Conservation (phyloP, 2,888 invertebrate species). For the Apoda limacodes region DNA sequence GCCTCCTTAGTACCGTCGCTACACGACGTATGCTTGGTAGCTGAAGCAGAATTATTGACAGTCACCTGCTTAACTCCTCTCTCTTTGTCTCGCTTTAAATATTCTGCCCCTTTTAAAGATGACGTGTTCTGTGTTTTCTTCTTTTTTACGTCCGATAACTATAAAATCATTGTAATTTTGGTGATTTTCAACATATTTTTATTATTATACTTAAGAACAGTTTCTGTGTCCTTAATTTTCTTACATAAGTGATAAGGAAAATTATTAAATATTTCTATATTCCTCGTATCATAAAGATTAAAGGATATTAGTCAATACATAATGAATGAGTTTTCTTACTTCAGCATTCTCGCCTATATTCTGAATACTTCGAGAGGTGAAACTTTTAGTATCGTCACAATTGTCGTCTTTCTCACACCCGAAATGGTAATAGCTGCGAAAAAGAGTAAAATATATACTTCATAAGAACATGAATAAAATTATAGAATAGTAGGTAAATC, state of each 20-base stretch:
- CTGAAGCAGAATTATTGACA: slow-evolving; percentile 34
- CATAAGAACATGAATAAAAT: too few relatives aligned
- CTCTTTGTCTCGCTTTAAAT: slow-evolving; percentile 33
- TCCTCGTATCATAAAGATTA: too few relatives aligned
- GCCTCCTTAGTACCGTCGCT: slow-evolving; percentile 24
- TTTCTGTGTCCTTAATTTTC: too few relatives aligned
- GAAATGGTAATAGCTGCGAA: slow-evolving; percentile 75
- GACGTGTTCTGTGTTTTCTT: slow-evolving; percentile 19
- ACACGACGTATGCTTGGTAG: slow-evolving; percentile 31
- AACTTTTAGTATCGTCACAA: slow-evolving; percentile 44
- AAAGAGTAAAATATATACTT: too few relatives aligned
- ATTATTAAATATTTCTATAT: too few relatives aligned
- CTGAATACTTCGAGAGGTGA: slow-evolving; percentile 48
- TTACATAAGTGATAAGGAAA: too few relatives aligned
- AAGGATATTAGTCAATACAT: too few relatives aligned
- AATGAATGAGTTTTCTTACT: slow-evolving; percentile 34
- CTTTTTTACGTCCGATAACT: too few relatives aligned
- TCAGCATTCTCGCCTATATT: slow-evolving; percentile 49
- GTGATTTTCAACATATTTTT: too few relatives aligned
- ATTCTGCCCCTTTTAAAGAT: slow-evolving; percentile 23
- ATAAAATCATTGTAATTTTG: too few relatives aligned
- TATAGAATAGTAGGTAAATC: too few relatives aligned
- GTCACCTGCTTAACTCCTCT: slow-evolving; percentile 25
- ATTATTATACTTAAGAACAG: too few relatives aligned
- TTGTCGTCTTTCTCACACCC: slow-evolving; percentile 73